A percentile compares a stretch with the other conserved stretches of the same genome.
phyloP scores from a whole-genome alignment of 2,113 vertebrate species.

The Natator depressus region DNA sequence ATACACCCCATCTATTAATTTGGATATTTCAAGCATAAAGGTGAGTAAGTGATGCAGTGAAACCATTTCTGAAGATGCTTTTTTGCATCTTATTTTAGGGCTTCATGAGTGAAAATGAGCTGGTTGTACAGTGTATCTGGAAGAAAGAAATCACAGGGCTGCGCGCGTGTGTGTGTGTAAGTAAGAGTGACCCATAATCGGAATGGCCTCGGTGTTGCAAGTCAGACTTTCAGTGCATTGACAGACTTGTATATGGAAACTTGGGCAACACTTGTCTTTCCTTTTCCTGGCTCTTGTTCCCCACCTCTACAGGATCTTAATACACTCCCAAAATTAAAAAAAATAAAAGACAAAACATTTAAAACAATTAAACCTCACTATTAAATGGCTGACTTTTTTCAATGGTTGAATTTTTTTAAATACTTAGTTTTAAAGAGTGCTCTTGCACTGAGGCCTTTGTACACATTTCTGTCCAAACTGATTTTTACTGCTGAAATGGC shows the following conservation, averaged over 20 bases:
- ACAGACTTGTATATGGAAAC: neutral
- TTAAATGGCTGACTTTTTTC: neutral
- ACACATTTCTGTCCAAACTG: neutral
- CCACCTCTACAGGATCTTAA: neutral
- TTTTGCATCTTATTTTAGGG: neutral
- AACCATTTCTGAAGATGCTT: neutral
- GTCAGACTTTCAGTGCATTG: neutral
- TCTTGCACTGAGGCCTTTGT: neutral
- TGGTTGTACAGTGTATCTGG: neutral
- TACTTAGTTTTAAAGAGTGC: neutral
- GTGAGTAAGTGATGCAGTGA: neutral
- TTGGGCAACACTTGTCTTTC: fast-evolving
- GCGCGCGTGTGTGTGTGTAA: neutral
- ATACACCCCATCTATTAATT: neutral
- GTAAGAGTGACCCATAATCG: neutral
- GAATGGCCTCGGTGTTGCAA: neutral
- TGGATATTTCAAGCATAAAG: fast-evolving
- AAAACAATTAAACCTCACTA: neutral
- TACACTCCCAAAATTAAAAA: neutral
- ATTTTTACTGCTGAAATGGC: constrained; percentile 29
- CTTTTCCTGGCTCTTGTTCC: neutral
- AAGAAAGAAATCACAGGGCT: neutral
- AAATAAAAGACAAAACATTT: neutral
- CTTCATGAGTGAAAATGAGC: neutral
- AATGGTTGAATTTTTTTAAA: neutral